These are phyloP conservation scores for Drosophila demipolita DNA, from an alignment of 2,888 invertebrate species.

Conservation along the genomic window DNA sequence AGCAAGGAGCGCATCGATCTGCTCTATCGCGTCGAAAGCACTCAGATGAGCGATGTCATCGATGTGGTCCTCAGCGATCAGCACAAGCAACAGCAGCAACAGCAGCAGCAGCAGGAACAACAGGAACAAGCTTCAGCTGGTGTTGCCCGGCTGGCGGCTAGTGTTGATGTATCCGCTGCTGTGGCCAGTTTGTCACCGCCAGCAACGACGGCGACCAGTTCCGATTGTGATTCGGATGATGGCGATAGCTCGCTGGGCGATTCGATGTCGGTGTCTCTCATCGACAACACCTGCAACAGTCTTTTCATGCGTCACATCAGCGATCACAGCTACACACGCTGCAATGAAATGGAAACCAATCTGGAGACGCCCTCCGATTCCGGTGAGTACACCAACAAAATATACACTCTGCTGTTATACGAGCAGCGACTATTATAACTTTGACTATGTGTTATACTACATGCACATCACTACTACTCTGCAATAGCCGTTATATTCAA, in stretches of 20 bases:
- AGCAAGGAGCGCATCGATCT: conserved; percentile 72
- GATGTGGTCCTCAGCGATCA: conserved; percentile 72
- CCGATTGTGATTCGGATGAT: conserved; percentile 67
- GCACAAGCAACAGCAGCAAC: conserved; percentile 25
- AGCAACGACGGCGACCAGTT: conserved; percentile 39
- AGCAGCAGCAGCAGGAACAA: conserved; percentile 12
- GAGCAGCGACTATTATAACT: background rate
- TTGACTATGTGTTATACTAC: background rate
- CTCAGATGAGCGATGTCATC: conserved; percentile 74
- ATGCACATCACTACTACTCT: background rate
- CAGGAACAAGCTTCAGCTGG: background rate
- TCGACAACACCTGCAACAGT: conserved; percentile 31
- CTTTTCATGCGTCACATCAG: conserved; percentile 70
- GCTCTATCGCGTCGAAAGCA: conserved; percentile 39
- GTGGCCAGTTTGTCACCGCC: conserved; percentile 43
- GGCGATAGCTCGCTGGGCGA: conserved; percentile 51
- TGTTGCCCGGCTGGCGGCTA: conserved; percentile 1
- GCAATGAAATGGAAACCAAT: conserved; percentile 88
- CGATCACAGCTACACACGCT: conserved; percentile 91
- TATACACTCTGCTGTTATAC: background rate
- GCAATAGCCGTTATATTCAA: background rate
- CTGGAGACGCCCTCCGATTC: conserved; percentile 96
- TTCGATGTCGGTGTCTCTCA: conserved; percentile 11
- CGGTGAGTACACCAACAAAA: conserved; percentile 87
- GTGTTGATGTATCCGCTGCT: conserved; percentile 1